phyloP scores from a whole-genome alignment of 1,140 invertebrate genomes.

The Pristionchus pacificus region DNA sequence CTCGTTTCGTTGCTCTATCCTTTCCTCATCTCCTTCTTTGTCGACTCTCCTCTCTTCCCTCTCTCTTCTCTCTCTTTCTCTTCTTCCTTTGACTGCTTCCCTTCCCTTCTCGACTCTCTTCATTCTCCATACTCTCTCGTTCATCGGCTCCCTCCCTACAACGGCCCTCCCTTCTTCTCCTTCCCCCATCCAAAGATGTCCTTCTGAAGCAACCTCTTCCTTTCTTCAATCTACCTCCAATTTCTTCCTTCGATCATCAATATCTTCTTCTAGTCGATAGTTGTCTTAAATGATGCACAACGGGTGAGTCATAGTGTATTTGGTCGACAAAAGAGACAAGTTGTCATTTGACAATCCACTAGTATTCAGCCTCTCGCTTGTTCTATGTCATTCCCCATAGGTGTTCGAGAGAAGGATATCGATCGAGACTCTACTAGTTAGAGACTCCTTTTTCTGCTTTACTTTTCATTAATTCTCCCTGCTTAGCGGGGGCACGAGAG shows the following conservation, averaged over 20 bases:
- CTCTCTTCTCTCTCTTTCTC: background rate
- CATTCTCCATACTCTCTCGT: too few relatives aligned
- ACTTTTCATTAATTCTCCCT: too few relatives aligned
- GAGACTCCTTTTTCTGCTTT: too few relatives aligned
- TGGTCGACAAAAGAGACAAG: too few relatives aligned
- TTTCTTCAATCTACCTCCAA: background rate
- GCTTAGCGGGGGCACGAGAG: too few relatives aligned
- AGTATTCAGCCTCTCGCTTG: too few relatives aligned
- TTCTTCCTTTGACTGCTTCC: background rate
- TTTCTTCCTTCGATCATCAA: slow-evolving; percentile 2
- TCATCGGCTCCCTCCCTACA: background rate
- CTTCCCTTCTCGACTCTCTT: background rate
- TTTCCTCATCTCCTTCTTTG: slow-evolving; percentile 10
- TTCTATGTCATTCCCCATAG: too few relatives aligned
- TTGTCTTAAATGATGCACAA: too few relatives aligned
- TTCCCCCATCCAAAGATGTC: background rate
- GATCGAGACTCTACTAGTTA: too few relatives aligned
- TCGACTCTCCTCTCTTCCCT: slow-evolving; percentile 1
- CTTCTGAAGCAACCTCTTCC: slow-evolving; percentile 1
- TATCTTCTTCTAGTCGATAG: background rate
- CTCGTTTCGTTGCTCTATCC: background rate
- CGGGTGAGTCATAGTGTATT: too few relatives aligned
- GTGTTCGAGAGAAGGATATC: too few relatives aligned
- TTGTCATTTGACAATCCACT: too few relatives aligned
- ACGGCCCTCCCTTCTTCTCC: background rate